phyloP scores from a whole-genome alignment of 2,888 invertebrate genomes.

The Cephalotes varians region DNA sequence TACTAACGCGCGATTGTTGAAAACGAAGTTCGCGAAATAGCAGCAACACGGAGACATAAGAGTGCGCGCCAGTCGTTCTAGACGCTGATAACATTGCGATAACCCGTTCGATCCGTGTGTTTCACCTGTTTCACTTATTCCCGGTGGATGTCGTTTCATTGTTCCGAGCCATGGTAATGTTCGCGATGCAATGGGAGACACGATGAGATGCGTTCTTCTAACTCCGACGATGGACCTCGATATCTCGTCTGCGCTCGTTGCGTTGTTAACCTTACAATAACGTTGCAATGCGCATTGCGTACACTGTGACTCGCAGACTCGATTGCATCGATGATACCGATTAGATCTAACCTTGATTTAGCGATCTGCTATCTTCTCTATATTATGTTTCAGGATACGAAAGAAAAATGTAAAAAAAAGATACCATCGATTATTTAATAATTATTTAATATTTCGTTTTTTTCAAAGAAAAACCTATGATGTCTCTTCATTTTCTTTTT shows the following conservation, averaged over 20 bases:
- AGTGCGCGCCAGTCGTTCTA: not conserved
- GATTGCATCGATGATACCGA: constrained; percentile 2
- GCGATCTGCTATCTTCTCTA: not conserved
- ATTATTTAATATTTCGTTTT: not conserved
- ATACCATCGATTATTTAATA: not conserved
- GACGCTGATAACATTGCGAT: constrained; percentile 22
- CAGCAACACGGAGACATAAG: not conserved
- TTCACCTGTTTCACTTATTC: not conserved
- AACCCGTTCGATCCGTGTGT: not conserved
- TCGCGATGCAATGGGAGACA: not conserved
- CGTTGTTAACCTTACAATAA: not conserved
- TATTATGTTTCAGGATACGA: not conserved
- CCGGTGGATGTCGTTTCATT: constrained; percentile 14
- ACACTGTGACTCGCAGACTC: not conserved
- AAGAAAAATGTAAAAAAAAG: not conserved
- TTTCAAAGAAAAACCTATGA: not conserved
- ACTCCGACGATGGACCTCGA: constrained; percentile 14
- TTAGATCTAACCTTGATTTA: constrained; percentile 7
- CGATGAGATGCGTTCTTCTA: constrained; percentile 11
- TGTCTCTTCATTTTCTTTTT: not conserved
- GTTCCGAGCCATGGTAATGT: not conserved
- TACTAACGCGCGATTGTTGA: constrained; percentile 17
- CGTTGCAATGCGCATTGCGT: not conserved
- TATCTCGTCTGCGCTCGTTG: constrained; percentile 1
- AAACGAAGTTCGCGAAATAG: constrained; percentile 29